A percentile compares a stretch with the other conserved stretches of the same genome.
phyloP scores from a whole-genome alignment of 53 echinoderm and acorn worm genomes.

The Hippasteria phrygiana region DNA sequence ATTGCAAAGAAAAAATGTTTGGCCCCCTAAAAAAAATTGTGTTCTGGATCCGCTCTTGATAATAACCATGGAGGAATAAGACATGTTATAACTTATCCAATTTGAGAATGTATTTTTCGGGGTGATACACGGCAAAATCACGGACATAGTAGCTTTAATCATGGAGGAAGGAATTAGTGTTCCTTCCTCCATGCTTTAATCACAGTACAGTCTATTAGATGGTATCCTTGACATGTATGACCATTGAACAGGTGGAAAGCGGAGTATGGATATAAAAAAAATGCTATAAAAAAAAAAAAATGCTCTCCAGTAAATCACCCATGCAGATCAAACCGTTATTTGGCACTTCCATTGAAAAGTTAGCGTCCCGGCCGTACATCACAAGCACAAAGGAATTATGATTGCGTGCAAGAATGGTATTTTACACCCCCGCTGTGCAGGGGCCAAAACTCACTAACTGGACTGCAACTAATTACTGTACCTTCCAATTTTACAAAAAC shows the following conservation, averaged over 20 bases:
- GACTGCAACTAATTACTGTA: constrained; percentile 30
- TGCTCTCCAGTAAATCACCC: neutral
- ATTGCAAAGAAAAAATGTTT: no score
- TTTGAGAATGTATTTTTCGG: no score
- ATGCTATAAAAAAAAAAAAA: neutral
- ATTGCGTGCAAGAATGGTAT: constrained; percentile 19
- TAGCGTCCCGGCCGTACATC: neutral
- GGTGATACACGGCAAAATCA: no score
- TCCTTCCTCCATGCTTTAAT: no score
- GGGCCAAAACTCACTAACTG: constrained; percentile 8
- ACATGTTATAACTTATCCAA: no score
- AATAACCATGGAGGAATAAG: no score
- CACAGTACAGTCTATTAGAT: neutral
- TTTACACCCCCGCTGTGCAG: neutral
- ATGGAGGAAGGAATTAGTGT: no score
- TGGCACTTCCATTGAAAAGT: constrained; percentile 7
- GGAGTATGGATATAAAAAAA: neutral
- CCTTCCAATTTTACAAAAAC: neutral
- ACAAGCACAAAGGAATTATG: neutral
- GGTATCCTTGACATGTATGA: neutral
- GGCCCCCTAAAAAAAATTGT: no score
- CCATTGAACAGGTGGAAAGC: neutral
- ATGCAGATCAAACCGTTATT: neutral
- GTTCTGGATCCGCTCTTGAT: no score
- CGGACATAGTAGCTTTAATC: no score